Evolutionary conservation across 2,113 vertebrate genomes (phyloP), one percentile per base, ranked within the genome.

Genomic region (Protobothrops flavoviridis): DNA sequence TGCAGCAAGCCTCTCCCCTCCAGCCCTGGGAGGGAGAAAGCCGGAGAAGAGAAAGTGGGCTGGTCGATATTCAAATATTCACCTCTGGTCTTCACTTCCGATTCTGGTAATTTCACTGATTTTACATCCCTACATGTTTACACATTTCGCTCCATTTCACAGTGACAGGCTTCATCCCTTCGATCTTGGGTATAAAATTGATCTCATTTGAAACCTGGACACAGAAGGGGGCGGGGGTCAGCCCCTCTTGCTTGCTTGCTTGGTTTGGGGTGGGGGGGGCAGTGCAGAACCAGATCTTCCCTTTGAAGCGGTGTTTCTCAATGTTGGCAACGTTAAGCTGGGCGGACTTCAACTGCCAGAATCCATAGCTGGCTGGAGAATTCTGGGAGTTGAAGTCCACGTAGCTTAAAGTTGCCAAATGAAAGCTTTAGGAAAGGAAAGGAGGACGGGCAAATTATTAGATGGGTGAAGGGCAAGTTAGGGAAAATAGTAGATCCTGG

Each of bases 1-100:
- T 89, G 91, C 93, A 96, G 87, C 48, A 50, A 9, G 6, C 74
- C 45, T 52, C 93, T 90, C 61, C 53, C 90, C 90, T 92, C 61
- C 91, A 95, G 95, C 1, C 26, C 64, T 29, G 11, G 15, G 17
- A 10, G 88, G 24, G 45, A 57, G 8, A 93, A 92, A 87, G 48
- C 12, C 5, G 0, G 7, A 0, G 23, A 87, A 45, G 94, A 94
- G 56, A 91, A 91, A 29, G 10, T 3, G 0, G 43, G 23, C 21
- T n/a, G 91, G 53, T 85, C 90, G 59, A 9, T 64, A 0, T 39
- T 10, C 33, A 95, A 33, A 81, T 3, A 10, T 13, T 13, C 85
- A 4, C 91, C 92, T 69, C 90, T 95, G n/a, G 9, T 69, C 45
- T 45, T 53, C 74, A n/a, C 52, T 0, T 88, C 23, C 21, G 33